phyloP scores from a whole-genome alignment of 64 coral and sea anemone species.

The Stichodactyla helianthus region DNA sequence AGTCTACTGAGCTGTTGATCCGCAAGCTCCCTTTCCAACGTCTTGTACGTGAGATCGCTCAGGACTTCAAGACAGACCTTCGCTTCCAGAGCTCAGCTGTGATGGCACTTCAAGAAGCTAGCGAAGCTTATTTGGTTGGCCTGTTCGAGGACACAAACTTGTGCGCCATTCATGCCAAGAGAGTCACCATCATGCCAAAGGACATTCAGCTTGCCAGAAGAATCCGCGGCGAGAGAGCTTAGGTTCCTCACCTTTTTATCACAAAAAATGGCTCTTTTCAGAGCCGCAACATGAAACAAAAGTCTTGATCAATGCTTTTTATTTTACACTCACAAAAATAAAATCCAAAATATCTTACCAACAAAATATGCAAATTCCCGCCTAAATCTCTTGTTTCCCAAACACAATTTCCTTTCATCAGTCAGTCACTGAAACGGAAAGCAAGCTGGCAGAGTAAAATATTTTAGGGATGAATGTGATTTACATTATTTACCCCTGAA shows the following conservation, averaged over 20 bases:
- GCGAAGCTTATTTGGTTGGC: constrained; percentile 82
- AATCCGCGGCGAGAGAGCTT: constrained; percentile 57
- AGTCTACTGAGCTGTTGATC: constrained; percentile 72
- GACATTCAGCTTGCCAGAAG: constrained; percentile 81
- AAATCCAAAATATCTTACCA: no score
- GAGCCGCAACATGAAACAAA: constrained; percentile 7
- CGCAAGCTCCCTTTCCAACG: constrained; percentile 79
- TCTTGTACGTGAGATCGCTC: constrained; percentile 78
- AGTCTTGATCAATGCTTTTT: constrained; percentile 2
- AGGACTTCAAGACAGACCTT: constrained; percentile 81
- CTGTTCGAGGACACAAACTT: constrained; percentile 88
- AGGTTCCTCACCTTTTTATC: background rate
- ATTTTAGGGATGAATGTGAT: no score
- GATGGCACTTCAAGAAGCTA: constrained; percentile 84
- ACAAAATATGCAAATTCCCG: no score
- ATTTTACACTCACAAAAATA: background rate
- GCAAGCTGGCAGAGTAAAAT: no score
- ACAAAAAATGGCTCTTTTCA: constrained; percentile 13
- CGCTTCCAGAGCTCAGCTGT: constrained; percentile 80
- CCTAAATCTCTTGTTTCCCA: no score
- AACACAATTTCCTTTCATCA: no score
- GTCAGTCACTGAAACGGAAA: no score
- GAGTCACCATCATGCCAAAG: constrained; percentile 77
- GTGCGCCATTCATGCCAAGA: constrained; percentile 87
- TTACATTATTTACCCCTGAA: no score